These are phyloP conservation scores for Macrobrachium nipponense DNA, from an alignment of 1,140 invertebrate species.

Conservation along the genomic window DNA sequence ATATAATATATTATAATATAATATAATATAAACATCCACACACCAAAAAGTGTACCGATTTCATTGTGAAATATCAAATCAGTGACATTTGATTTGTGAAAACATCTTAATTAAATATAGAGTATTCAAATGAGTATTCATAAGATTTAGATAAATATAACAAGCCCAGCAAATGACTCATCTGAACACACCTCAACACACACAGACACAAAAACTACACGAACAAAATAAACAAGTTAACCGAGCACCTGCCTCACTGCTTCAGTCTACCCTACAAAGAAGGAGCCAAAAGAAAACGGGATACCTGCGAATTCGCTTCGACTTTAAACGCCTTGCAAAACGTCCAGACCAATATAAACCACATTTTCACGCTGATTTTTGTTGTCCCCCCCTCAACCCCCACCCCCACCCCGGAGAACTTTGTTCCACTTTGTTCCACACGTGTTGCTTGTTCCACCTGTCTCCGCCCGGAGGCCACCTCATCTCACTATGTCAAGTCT, in stretches of 20 bases:
- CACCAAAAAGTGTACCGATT: too few relatives aligned
- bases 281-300: not conserved
- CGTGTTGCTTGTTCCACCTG: conserved; percentile 8
- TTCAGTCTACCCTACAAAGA: not conserved
- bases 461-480: not conserved
- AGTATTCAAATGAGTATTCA: too few relatives aligned
- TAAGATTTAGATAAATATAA: too few relatives aligned
- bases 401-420: too few relatives aligned
- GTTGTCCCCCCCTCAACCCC: too few relatives aligned
- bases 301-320: not conserved
- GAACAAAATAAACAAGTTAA: not conserved
- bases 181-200: not conserved
- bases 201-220: not conserved
- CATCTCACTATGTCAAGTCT: not conserved
- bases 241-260: too few relatives aligned
- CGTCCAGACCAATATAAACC: not conserved
- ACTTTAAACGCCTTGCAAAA: too few relatives aligned
- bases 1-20: too few relatives aligned
- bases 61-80: too few relatives aligned
- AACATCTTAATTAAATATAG: too few relatives aligned
- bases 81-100: too few relatives aligned
- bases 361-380: conserved; percentile 4
- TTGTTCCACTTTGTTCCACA: not conserved
- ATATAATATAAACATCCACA: too few relatives aligned
- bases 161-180: not conserved